Evolutionary conservation across 2,888 invertebrate species (phyloP).

Genomic region (Atrina japonica): DNA sequence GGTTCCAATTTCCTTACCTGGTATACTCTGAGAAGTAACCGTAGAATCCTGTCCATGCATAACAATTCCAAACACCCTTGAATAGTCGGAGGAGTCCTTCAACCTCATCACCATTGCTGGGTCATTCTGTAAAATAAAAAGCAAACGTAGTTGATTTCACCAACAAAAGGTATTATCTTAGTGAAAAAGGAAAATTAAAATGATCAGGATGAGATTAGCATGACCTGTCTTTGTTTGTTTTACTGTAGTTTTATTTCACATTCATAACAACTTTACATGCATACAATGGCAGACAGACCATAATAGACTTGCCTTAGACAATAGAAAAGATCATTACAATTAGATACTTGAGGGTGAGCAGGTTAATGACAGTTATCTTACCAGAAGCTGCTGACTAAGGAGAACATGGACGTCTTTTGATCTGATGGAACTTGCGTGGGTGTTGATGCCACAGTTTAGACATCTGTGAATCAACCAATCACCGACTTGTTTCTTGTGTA

Average conservation of each 20-base stretch:
- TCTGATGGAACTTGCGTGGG: conserved; percentile 54
- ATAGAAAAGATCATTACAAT: too few relatives aligned
- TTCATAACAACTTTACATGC: too few relatives aligned
- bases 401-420: conserved; percentile 45
- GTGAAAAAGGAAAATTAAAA: too few relatives aligned
- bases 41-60: conserved; percentile 79
- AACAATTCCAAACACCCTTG: conserved; percentile 87
- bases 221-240: too few relatives aligned
- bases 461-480: conserved; percentile 64
- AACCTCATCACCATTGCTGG: conserved; percentile 57
- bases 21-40: conserved; percentile 21
- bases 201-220: too few relatives aligned
- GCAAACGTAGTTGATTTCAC: not conserved
- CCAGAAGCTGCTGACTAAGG: conserved; percentile 51
- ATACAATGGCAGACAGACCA: too few relatives aligned
- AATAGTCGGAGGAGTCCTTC: conserved; percentile 82
- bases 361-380: too few relatives aligned
- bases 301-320: too few relatives aligned
- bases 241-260: too few relatives aligned
- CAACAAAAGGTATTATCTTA: not conserved
- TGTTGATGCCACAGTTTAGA: conserved; percentile 65
- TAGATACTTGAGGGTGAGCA: too few relatives aligned
- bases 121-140: conserved; percentile 56
- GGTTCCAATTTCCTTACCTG: conserved; percentile 43
- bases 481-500: conserved; percentile 56